Percentiles rank a stretch among this genome's conserved stretches.
Conservation (phyloP, 2,888 invertebrate species). For the Pristionchus mayeri region DNA sequence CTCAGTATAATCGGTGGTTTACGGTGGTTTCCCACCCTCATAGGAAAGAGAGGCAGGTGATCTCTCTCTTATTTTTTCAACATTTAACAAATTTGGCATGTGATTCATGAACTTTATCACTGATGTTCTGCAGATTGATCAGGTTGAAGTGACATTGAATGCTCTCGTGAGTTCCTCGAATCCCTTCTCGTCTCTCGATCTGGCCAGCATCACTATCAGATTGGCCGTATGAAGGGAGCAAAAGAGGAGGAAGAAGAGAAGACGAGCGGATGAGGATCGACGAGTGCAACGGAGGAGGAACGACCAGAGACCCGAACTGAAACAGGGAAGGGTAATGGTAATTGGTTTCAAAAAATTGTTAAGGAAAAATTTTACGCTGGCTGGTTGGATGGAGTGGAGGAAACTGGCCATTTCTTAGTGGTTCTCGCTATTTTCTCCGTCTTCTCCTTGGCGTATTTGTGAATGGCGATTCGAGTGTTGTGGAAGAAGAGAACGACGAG, state of each 20-base stretch:
- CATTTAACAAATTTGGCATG: no score
- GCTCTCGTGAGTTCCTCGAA: neutral
- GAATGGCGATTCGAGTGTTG: neutral
- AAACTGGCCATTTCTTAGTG: neutral
- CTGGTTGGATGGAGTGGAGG: no score
- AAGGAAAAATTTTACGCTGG: no score
- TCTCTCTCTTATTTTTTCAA: no score
- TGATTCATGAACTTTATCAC: no score
- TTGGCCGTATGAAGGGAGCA: neutral
- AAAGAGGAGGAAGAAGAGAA: neutral
- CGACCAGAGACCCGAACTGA: neutral
- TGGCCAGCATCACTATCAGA: neutral
- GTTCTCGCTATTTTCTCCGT: neutral
- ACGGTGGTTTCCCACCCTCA: no score
- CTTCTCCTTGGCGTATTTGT: neutral
- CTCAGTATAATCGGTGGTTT: no score
- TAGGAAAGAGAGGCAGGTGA: no score
- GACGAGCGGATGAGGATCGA: neutral
- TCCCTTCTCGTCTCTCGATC: neutral
- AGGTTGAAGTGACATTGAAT: conserved; percentile 16
- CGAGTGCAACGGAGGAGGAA: conserved; percentile 1
- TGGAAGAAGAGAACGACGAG: conserved; percentile 20
- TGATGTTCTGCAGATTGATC: neutral
- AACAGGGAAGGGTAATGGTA: neutral
- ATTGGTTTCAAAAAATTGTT: no score